Evolutionary conservation across 2,888 invertebrate genomes (phyloP), one percentile per base, ranked within the genome.

Genomic region (Machimus rusticus): DNA sequence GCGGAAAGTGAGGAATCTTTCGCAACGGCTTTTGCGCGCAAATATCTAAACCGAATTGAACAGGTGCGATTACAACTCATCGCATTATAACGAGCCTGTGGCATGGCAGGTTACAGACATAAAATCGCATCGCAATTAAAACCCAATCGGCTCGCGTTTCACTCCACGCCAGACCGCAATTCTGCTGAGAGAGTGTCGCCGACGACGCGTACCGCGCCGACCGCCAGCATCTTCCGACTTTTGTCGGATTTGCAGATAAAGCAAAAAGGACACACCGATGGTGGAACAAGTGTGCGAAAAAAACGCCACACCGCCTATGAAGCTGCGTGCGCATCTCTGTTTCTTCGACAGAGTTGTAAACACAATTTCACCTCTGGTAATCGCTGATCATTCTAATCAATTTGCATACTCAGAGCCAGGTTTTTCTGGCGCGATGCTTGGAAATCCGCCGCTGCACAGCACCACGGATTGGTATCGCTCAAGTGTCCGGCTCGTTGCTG

Each of bases 81-180:
- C 85, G 85, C 28, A 43, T 85, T 85, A 84, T 85, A 85, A 85
- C 85, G 39, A 85, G 74, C 74, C 46, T 85, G 43, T 85, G 85
- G 85, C 46, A 46, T 57, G 55, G 85, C 74, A 85, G 74, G 43
- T 57, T 57, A 82, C 57, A 82, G 74, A 46, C 85, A 85, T 85
- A 85, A 85, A 85, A 85, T 85, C 85, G 74, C 74, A 74, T 74
- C n/a, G 85, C 85, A 85, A 85, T 85, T 85, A 85, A 85, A 85
- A 85, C 23, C 85, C 85, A 85, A 85, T 85, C 46, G 85, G 34
- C 31, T 85, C 34, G 34, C 85, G 74, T 74, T 84, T 66, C 85
- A 85, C 74, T 85, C 74, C 31, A n/a, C 46, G 34, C 31, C 23
- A 34, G 34, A 34, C 57, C 57, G 74, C 74, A 74, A 46, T 2